Conservation (phyloP, 2,888 invertebrate genomes). For the Branchipolynoe longqiensis region DNA sequence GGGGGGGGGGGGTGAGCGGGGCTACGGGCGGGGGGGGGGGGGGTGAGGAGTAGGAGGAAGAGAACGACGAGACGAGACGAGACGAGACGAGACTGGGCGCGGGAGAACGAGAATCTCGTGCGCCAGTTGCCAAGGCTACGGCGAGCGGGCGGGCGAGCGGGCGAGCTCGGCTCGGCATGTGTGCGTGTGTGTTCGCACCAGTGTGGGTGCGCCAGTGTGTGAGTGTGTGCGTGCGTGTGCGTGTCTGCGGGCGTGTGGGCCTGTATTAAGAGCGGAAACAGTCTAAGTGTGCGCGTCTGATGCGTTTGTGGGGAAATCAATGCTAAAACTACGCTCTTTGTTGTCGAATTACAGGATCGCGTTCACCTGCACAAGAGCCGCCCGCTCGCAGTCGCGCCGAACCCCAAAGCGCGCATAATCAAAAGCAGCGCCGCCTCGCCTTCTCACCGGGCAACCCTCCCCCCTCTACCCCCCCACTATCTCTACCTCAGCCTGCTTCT, state of each 20-base stretch:
- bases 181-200: neutral
- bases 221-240: neutral
- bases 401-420: conserved; percentile 22
- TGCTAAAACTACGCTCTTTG: conserved; percentile 47
- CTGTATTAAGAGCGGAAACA: conserved; percentile 41
- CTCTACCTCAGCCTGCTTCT: neutral
- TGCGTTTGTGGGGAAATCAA: conserved; percentile 43
- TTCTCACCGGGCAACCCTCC: neutral
- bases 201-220: neutral
- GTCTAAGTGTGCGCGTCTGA: conserved; percentile 44
- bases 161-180: no score
- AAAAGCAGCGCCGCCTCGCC: conserved; percentile 20
- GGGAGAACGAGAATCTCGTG: conserved; percentile 28
- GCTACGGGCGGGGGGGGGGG: no score
- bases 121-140: conserved; percentile 10
- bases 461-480: neutral
- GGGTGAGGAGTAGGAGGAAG: no score
- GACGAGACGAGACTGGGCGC: neutral
- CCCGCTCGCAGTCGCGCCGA: conserved; percentile 19
- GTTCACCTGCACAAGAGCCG: conserved; percentile 46
- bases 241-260: neutral
- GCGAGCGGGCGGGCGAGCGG: neutral
- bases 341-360: conserved; percentile 43
- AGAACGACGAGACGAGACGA: conserved; percentile 2
- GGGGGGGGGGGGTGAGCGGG: no score